phyloP scores from a whole-genome alignment of 2,888 invertebrate genomes.

The Fragum whitleyi region DNA sequence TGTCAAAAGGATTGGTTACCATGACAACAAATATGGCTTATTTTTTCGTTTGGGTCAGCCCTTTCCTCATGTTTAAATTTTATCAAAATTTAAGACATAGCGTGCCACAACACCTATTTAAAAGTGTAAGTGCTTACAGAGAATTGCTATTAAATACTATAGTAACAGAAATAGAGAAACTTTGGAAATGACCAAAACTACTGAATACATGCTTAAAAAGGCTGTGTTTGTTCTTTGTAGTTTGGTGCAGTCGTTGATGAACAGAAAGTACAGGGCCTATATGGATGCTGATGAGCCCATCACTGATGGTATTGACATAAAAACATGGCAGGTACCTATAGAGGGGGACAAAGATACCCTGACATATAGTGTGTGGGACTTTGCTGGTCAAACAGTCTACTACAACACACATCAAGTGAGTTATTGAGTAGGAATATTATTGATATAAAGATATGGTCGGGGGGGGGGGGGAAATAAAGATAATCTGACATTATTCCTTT shows the following conservation, averaged over 20 bases:
- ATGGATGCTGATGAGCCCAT: slow-evolving; percentile 76
- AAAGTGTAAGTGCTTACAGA: too few species aligned
- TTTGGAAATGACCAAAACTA: too few species aligned
- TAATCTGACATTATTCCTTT: background rate
- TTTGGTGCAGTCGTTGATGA: slow-evolving; percentile 80
- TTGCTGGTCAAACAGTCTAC: slow-evolving; percentile 85
- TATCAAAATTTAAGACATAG: too few species aligned
- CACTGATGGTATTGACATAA: slow-evolving; percentile 85
- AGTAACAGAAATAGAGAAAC: too few species aligned
- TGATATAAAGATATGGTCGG: background rate
- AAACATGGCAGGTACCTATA: slow-evolving; percentile 78
- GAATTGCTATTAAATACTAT: too few species aligned
- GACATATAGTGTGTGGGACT: slow-evolving; percentile 83
- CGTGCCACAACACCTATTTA: too few species aligned
- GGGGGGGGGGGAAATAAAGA: background rate
- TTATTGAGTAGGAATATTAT: background rate
- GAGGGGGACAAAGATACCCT: slow-evolving; percentile 58
- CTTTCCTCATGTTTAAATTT: too few species aligned
- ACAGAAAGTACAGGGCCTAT: slow-evolving; percentile 60
- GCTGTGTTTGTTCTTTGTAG: too few species aligned
- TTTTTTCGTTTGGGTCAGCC: too few species aligned
- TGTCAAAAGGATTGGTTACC: too few species aligned
- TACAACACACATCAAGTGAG: slow-evolving; percentile 84
- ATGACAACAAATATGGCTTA: too few species aligned
- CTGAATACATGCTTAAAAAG: too few species aligned